Conservation (phyloP, 2,797 vertebrate genomes). For the Rachycentron canadum region DNA sequence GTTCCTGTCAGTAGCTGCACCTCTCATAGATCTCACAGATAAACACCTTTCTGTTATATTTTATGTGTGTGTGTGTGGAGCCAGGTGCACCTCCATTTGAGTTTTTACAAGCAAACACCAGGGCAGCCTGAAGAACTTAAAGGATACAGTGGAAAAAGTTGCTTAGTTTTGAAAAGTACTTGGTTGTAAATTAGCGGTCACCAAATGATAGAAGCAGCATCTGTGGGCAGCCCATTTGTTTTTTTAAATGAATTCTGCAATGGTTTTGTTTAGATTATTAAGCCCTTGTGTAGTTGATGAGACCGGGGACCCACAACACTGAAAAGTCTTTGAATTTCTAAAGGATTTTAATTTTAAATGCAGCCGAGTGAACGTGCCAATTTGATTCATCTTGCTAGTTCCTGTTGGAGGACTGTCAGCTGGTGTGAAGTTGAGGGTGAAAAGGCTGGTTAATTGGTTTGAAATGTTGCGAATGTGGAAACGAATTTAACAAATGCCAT, state of each 20-base stretch:
- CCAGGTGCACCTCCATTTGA: not conserved
- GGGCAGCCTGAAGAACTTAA: not conserved
- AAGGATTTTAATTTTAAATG: not conserved
- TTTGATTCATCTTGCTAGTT: not conserved
- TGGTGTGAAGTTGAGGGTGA: not conserved
- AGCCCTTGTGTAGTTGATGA: not conserved
- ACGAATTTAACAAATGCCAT: not conserved
- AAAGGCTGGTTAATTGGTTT: conserved; percentile 6
- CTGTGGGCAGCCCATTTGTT: not conserved
- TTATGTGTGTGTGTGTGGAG: not conserved
- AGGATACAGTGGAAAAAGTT: not conserved
- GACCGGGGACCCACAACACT: not conserved
- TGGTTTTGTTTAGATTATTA: not conserved
- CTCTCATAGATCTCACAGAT: conserved; percentile 21
- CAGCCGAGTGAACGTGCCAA: not conserved
- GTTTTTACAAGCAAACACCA: too few relatives aligned
- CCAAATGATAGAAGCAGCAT: not conserved
- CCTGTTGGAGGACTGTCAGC: not conserved
- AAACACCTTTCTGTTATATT: not conserved
- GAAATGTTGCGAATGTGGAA: conserved; percentile 2
- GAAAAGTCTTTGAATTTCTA: not conserved
- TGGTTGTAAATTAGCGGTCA: not conserved
- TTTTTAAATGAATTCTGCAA: not conserved
- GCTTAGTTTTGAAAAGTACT: not conserved
- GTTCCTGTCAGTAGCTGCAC: conserved; percentile 8